Evolutionary conservation across 2,113 vertebrate species (phyloP), one percentile per base, ranked within the genome.

Genomic region (Triplophysa dalaica): DNA sequence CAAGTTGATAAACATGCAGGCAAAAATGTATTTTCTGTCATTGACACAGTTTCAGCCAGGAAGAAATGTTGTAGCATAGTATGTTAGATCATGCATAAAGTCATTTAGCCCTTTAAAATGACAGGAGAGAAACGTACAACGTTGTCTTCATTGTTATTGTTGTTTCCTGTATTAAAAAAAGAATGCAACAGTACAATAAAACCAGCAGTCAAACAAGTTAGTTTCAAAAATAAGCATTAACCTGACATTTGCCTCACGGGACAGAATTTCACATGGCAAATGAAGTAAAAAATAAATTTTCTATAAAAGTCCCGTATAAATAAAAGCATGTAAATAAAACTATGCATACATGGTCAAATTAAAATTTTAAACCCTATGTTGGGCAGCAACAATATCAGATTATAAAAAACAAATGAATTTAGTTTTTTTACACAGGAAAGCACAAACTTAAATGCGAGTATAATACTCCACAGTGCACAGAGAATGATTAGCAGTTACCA

Each of bases 61-160:
- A 75, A 29, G 73, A 48, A 45, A 75, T 16, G 1, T 58, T 62
- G 14, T 54, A 17, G 54, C 73, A 63, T 70, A 70, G 58, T 48
- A 10, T 56, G 64, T 64, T 14, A 19, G 58, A 26, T 48, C 74
- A 64, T 75, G 72, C 66, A 63, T 67, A 70, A 64, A 26, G 72
- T 79, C 66, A 48, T 17, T 16, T 45, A 84, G 79, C 82, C 82
- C 82, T 82, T 77, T 33, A 75, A 75, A 41, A 45, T 19, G 13
- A 65, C 33, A 17, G 38, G 56, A 75, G 70, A 70, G 75, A 65
- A 29, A 21, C 22, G 3, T 70, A 7, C 1, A 41, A 7, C 8
- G 21, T 74, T 73, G 29, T 21, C 43, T 43, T 61, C n/a, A 60
- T 41, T 60, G 8, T 60, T 73, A 58, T 56, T 72, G 17, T 58